Evolutionary conservation across 2,113 vertebrate genomes (phyloP).

Genomic region (Pontoporia blainvillei): DNA sequence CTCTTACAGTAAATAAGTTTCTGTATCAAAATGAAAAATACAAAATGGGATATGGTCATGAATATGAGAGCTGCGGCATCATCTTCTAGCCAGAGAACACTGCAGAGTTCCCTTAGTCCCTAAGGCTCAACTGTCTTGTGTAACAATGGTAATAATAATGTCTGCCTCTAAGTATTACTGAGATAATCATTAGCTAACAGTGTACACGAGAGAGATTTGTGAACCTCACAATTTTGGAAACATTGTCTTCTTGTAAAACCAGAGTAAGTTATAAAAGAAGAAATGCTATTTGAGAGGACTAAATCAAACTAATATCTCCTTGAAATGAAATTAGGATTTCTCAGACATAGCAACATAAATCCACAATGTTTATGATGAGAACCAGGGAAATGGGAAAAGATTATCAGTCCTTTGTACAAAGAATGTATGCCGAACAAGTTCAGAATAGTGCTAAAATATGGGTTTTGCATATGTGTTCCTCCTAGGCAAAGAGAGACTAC

Average conservation of each 20-base stretch:
- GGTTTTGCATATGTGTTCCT: not conserved
- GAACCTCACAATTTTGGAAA: not conserved
- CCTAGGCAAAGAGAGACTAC: not conserved
- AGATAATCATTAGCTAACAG: not conserved
- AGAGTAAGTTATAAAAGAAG: not conserved
- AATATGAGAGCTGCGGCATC: not conserved
- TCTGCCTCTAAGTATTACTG: not conserved
- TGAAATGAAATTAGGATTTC: slow-evolving; percentile 13
- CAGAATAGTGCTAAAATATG: not conserved
- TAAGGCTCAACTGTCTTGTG: not conserved
- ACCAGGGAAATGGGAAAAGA: slow-evolving; percentile 16
- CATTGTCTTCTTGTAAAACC: not conserved
- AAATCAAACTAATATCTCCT: not conserved
- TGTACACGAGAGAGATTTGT: not conserved
- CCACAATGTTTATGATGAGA: not conserved
- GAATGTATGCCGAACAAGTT: not conserved
- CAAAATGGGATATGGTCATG: not conserved
- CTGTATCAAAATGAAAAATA: not conserved
- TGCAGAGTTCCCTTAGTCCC: not conserved
- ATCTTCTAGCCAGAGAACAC: not conserved
- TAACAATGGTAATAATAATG: not conserved
- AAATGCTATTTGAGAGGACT: not conserved
- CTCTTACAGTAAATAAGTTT: not conserved
- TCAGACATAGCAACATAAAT: not conserved
- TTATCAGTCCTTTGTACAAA: not conserved